phyloP scores from a whole-genome alignment of 2,797 vertebrate genomes.

The Phrynocephalus forsythii region DNA sequence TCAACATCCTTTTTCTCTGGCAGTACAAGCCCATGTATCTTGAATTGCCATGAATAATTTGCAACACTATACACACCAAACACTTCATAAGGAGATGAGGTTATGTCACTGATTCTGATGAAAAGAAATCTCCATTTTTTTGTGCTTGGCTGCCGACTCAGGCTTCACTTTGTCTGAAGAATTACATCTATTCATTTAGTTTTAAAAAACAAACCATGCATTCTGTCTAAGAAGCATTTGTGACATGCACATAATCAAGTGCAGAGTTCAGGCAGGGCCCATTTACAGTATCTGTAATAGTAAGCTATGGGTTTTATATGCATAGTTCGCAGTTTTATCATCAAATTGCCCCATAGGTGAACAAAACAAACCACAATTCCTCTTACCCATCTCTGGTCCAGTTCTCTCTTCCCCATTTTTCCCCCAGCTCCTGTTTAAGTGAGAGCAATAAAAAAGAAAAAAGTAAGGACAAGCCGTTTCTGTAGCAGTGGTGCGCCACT shows the following conservation, averaged over 20 bases:
- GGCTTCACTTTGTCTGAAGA: constrained; percentile 31
- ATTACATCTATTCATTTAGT: background rate
- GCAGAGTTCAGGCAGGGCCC: background rate
- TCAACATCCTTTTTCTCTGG: constrained; percentile 15
- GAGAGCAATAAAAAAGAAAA: no score
- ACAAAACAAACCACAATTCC: no score
- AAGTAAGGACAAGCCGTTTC: no score
- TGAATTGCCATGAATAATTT: constrained; percentile 18
- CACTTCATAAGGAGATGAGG: background rate
- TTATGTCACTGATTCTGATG: background rate
- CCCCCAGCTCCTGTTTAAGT: no score
- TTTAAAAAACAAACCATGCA: background rate
- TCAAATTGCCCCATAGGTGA: no score
- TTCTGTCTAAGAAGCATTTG: constrained; percentile 7
- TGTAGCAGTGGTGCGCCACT: no score
- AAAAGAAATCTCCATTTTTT: background rate
- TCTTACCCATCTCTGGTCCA: no score
- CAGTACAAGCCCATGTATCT: constrained; percentile 1
- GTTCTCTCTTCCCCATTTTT: no score
- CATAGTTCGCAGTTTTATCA: no score
- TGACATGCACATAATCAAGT: background rate
- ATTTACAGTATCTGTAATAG: no score
- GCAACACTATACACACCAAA: background rate
- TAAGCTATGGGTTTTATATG: no score
- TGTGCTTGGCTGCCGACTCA: background rate